Percentiles rank a stretch among this genome's conserved stretches.
Conservation (phyloP, 2,113 vertebrate genomes). For the Aix galericulata region DNA sequence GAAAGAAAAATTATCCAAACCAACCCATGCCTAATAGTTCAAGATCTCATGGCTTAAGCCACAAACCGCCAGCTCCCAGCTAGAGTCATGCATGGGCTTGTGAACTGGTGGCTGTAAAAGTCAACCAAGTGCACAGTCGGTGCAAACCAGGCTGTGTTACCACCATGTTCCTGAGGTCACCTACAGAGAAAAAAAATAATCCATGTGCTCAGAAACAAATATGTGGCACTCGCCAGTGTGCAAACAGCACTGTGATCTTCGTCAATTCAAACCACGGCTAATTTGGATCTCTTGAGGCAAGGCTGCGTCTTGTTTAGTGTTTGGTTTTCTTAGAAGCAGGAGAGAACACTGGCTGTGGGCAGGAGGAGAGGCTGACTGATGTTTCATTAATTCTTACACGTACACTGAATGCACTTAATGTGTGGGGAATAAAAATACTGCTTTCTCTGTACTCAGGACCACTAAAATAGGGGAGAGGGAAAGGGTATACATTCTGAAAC, state of each 20-base stretch:
- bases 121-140: rapidly evolving
- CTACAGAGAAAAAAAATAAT: neutral
- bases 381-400: neutral
- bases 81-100: rapidly evolving
- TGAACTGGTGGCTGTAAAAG: neutral
- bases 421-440: neutral
- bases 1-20: neutral
- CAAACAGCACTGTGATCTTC: neutral
- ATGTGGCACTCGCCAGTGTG: neutral
- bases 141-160: neutral
- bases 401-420: neutral
- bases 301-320: neutral
- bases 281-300: neutral
- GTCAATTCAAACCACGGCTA: neutral
- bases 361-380: neutral
- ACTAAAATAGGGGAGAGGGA: neutral
- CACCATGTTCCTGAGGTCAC: neutral
- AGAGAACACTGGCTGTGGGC: neutral
- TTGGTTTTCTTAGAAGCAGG: neutral
- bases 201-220: neutral
- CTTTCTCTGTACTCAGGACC: neutral
- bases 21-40: neutral
- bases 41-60: neutral
- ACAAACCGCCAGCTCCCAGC: neutral
- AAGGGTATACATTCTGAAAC: neutral